A percentile compares a stretch with the other conserved stretches of the same genome.
Evolutionary conservation across 2,113 vertebrate species (phyloP).

Genomic region (Nansenia antarctica): DNA sequence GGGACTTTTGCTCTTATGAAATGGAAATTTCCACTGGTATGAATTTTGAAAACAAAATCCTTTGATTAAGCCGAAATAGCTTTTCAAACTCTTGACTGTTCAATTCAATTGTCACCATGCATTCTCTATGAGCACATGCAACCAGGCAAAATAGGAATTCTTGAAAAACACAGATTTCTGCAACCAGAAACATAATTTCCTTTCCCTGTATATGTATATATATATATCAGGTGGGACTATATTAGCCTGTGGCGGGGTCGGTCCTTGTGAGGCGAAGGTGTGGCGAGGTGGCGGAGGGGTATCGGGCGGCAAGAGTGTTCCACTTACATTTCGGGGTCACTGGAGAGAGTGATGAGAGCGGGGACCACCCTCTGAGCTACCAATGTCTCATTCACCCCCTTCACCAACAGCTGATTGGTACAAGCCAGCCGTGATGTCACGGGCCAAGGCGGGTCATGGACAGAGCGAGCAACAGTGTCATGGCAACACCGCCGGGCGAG

Average conservation of each 20-base stretch:
- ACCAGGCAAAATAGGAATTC: no score
- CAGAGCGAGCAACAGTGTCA: constrained; percentile 86
- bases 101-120: no score
- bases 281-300: constrained; percentile 66
- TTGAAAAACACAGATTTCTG: no score
- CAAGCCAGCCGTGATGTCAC: constrained; percentile 73
- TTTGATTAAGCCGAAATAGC: no score
- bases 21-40: no score
- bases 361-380: constrained; percentile 99
- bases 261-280: not conserved
- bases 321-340: constrained; percentile 99
- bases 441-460: constrained; percentile 65
- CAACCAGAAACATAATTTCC: no score
- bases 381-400: constrained; percentile 99
- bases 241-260: not conserved
- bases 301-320: constrained; percentile 52
- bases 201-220: no score
- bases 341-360: constrained; percentile 99
- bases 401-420: constrained; percentile 99
- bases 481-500: constrained; percentile 80
- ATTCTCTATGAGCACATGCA: no score
- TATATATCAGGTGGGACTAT: no score
- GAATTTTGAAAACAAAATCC: no score
- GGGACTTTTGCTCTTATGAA: no score
- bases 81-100: no score